Evolutionary conservation across 2,888 invertebrate species (phyloP), one percentile per base, ranked within the genome.

Genomic region (Conistra vaccinii): DNA sequence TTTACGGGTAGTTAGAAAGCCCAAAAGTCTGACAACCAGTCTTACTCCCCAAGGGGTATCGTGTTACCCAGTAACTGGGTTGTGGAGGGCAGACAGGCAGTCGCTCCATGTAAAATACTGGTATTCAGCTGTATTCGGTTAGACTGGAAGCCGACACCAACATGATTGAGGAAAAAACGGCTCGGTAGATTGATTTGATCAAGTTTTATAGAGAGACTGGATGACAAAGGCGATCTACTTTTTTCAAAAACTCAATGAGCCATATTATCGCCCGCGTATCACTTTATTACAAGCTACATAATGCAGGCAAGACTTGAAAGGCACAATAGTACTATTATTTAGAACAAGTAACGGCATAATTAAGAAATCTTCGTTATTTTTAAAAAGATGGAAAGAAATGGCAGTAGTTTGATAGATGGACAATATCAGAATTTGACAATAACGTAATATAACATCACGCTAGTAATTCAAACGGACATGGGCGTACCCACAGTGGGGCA

Each of bases 251-350:
- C n/a, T 62, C 7, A n/a, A n/a, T 35, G n/a, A 5, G n/a, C 17
- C 2, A 5, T 35, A 35, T 10, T 26, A 17, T 1, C 20, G 17
- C 5, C 61, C 39, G 26, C 2, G 23, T 17, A 20, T 9, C 1
- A 45, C 32, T 45, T 32, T 4, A 42, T 32, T 23, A 69, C 1
- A 71, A 70, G 39, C 17, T 9, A 29, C 42, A 20, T 20, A 55
- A 39, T 51, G 20, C 17, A 73, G 60, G 60, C 51, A 60, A 73
- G 14, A 14, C 10, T 48, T 39, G 35, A 6, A 58, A 73, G 73
- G 73, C 73, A 73, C 73, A 74, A 20, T 53, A 51, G 39, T 74
- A 17, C 3, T 45, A 45, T 26, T 71, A 69, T 48, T 70, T 26
- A 48, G 26, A 69, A 20, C 14, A 29, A 29, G 29, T 1, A 23